Evolutionary conservation across 1,140 invertebrate species (phyloP).

Genomic region (Cherax destructor): DNA sequence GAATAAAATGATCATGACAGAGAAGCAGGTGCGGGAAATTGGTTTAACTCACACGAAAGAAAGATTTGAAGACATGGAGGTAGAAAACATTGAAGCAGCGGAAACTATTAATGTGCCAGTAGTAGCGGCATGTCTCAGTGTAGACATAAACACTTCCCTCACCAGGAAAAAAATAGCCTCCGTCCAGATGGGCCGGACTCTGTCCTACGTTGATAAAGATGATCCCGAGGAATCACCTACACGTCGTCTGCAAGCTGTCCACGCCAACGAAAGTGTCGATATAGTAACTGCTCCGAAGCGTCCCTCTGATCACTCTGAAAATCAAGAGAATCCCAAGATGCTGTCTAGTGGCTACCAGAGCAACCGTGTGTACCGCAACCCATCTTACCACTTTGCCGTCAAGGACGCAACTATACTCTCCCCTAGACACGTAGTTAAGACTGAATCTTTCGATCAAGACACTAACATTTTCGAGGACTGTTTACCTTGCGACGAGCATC

Average conservation of each 20-base stretch:
- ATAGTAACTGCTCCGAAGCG: neutral
- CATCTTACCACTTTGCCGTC: constrained; percentile 57
- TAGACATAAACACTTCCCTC: constrained; percentile 46
- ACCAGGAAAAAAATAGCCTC: constrained; percentile 53
- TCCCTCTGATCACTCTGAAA: neutral
- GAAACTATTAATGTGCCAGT: constrained; percentile 50
- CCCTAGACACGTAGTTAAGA: neutral
- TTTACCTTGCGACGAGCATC: neutral
- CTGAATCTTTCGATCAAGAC: neutral
- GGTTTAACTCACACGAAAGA: neutral
- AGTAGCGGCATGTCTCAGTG: constrained; percentile 38
- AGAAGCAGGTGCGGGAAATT: neutral
- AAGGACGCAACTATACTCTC: constrained; percentile 8
- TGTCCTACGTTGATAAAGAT: constrained; percentile 50
- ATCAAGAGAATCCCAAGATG: neutral
- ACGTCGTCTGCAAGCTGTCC: neutral
- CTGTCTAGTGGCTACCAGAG: neutral
- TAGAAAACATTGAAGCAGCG: constrained; percentile 1
- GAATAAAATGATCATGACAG: neutral
- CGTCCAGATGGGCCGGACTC: constrained; percentile 43
- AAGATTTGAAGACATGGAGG: constrained; percentile 26
- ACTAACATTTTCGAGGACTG: constrained; percentile 14
- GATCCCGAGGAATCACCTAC: constrained; percentile 49
- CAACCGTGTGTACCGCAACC: constrained; percentile 38
- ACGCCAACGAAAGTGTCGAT: constrained; percentile 39